Evolutionary conservation across 2,113 vertebrate species (phyloP).

Genomic region (Falcunculus frontatus): DNA sequence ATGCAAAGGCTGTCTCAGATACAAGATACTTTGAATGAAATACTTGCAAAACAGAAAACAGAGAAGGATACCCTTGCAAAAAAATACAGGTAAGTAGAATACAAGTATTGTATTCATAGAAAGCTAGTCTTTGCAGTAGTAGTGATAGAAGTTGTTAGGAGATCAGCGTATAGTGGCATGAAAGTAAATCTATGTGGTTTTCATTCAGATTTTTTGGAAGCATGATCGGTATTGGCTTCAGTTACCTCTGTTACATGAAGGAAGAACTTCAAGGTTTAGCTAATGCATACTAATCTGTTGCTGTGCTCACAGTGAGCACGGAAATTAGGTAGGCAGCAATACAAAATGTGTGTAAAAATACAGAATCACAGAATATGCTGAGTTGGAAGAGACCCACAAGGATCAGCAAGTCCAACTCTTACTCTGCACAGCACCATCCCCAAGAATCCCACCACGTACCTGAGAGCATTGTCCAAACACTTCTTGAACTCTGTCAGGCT

Average conservation of each 20-base stretch:
- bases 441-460: background rate
- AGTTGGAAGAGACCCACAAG: background rate
- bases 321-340: background rate
- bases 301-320: background rate
- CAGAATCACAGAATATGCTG: background rate
- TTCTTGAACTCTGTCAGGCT: background rate
- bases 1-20: conserved; percentile 49
- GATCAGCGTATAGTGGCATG: background rate
- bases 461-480: background rate
- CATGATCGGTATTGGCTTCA: background rate
- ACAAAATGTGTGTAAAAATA: background rate
- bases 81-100: conserved; percentile 72
- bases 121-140: background rate
- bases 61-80: conserved; percentile 73
- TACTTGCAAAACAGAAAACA: conserved; percentile 69
- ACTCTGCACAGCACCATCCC: background rate
- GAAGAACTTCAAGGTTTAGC: background rate
- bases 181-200: background rate
- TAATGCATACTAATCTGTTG: background rate
- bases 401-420: accelerated
- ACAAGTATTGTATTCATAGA: background rate
- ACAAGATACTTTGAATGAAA: conserved; percentile 65
- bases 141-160: background rate
- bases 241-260: background rate
- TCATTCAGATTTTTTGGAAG: background rate